phyloP scores from a whole-genome alignment of 2,113 vertebrate species.

The Okapia johnstoni region DNA sequence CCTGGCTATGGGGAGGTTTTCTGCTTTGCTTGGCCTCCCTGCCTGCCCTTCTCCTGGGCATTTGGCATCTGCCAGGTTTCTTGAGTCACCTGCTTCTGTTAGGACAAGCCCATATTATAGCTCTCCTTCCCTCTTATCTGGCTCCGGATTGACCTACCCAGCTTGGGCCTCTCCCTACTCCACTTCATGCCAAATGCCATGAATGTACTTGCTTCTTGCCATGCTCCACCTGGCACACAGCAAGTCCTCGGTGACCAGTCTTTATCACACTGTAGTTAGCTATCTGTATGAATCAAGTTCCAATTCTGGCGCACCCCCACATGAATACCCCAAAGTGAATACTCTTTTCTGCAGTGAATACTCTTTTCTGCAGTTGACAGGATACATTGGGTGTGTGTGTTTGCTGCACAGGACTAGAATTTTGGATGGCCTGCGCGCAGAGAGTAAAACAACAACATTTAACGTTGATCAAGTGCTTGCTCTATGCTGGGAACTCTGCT shows the following conservation, averaged over 20 bases:
- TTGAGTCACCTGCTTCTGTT: background rate
- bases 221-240: background rate
- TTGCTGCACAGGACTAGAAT: background rate
- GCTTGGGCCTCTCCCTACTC: background rate
- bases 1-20: background rate
- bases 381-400: background rate
- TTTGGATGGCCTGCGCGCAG: background rate
- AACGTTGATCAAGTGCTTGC: background rate
- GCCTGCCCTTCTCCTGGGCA: background rate
- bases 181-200: background rate
- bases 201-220: background rate
- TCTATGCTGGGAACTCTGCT: background rate
- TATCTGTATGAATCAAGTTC: background rate
- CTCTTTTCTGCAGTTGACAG: background rate
- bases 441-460: background rate
- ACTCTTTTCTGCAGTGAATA: background rate
- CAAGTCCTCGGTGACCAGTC: background rate
- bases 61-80: background rate
- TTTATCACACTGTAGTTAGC: too few relatives aligned
- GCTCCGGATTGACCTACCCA: background rate
- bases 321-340: background rate
- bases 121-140: background rate
- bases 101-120: background rate
- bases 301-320: accelerated
- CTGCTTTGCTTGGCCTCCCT: background rate